These are phyloP conservation scores for Synergus gifuensis DNA, from an alignment of 2,888 invertebrate genomes.

Conservation along the genomic window DNA sequence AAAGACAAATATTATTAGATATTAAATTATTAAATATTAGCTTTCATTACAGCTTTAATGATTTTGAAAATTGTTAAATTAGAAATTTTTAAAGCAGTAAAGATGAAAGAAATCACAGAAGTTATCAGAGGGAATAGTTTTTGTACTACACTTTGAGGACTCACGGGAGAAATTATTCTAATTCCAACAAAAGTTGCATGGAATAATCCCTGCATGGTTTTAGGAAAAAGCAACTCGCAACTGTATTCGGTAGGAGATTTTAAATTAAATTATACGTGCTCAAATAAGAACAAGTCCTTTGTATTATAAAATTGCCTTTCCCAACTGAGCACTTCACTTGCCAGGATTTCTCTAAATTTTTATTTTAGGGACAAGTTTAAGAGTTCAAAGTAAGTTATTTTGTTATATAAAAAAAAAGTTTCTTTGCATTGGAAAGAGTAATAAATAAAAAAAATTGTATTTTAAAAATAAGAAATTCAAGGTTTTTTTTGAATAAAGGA, in stretches of 20 bases:
- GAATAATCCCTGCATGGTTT: background rate
- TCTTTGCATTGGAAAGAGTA: no score
- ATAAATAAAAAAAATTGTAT: no score
- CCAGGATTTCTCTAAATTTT: background rate
- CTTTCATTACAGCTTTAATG: no score
- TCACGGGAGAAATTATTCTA: constrained; percentile 1
- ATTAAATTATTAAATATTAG: no score
- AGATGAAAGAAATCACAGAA: background rate
- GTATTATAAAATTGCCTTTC: background rate
- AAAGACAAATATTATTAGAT: no score
- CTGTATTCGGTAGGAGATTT: background rate
- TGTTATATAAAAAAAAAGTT: no score
- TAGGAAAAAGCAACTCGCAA: background rate
- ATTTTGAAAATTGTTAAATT: no score
- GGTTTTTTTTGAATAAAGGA: no score
- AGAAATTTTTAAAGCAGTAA: no score
- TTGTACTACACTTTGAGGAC: background rate
- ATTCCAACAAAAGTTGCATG: background rate
- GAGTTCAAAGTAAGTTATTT: background rate
- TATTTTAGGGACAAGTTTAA: background rate
- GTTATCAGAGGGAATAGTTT: background rate
- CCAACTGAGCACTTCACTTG: background rate
- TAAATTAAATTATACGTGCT: constrained; percentile 9
- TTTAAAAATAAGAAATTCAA: no score
- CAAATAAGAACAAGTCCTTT: background rate